phyloP scores from a whole-genome alignment of 1,140 invertebrate species.

The Drosophila pachea region DNA sequence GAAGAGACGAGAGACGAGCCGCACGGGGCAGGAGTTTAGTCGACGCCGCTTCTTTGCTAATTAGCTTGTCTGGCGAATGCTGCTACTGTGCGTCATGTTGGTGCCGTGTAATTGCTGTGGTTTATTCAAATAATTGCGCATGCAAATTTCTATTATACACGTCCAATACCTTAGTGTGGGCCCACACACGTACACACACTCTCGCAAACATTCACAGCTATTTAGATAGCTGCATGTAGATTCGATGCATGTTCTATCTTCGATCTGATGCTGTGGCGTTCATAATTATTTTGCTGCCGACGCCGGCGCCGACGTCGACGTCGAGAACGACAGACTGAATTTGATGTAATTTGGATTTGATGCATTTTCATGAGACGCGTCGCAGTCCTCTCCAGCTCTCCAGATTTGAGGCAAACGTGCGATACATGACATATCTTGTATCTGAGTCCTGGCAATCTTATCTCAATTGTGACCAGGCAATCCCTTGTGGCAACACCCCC shows the following conservation, averaged over 20 bases:
- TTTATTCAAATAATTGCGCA: conserved; percentile 77
- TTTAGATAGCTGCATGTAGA: conserved; percentile 21
- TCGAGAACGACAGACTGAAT: conserved; percentile 42
- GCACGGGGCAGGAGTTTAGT: conserved; percentile 14
- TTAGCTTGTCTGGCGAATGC: conserved; percentile 60
- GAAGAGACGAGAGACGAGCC: neutral
- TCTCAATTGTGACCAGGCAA: conserved; percentile 74
- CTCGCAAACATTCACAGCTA: conserved; percentile 2
- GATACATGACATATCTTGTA: conserved; percentile 77
- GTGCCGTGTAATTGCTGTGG: conserved; percentile 71
- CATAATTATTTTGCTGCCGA: conserved; percentile 70
- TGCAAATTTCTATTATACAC: conserved; percentile 75
- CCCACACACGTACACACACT: neutral
- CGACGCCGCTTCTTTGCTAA: conserved; percentile 56
- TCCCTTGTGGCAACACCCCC: conserved; percentile 42
- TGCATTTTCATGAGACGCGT: conserved; percentile 34
- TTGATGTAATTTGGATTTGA: conserved; percentile 73
- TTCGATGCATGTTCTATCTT: conserved; percentile 74
- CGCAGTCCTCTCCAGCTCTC: neutral
- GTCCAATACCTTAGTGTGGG: conserved; percentile 27
- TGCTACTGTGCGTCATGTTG: conserved; percentile 51
- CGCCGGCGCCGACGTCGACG: conserved; percentile 13
- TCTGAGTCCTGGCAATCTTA: conserved; percentile 68
- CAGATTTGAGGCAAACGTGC: conserved; percentile 49
- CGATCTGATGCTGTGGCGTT: conserved; percentile 62